Base-by-base conservation (phyloP, 2,888 invertebrate species). In the Lymantria monacha region DNA sequence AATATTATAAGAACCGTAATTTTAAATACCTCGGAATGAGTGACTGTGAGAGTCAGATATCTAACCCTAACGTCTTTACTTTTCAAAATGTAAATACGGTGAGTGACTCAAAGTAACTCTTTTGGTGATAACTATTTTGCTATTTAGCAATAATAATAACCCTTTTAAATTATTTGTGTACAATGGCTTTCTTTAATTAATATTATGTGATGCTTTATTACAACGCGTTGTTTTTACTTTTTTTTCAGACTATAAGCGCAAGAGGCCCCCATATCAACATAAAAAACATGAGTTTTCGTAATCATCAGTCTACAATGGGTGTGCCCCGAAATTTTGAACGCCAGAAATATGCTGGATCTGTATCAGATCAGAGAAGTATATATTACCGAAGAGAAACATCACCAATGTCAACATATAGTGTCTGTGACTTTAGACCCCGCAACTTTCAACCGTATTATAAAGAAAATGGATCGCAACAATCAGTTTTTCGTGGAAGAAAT, bases 51-150 rank as follows among this genome's bases (percentile, higher is more conserved):
- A 76, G 73, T 44, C 81, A 84, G 51, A 33, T 33, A 10, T 33
- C 33, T 55, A 76, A 12, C 65, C 75, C 52, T 53, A 74, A 70
- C 63, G 64, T 71, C 51, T 73, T 67, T 58, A 70, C 66, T 12
- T 80, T 72, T 57, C 76, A 69, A 57, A 80, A 78, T 72, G 72
- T 66, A 48, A 74, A 66, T 55, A 76, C 72, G 48, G 86, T 86
- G 56, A 71, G 79, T 76, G 14, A 31, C n/a, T n/a, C 38, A 38
- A 1, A n/a, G 12, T n/a, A 12, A n/a, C 38, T 7, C 0, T 12
- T 12, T 38, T 3, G 38, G 11, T 38, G 12, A 38, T 22, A 38
- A 38, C n/a, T 36, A n/a, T 36, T 9, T 36, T n/a, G 36, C 9
- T n/a, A n/a, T n/a, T n/a, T n/a, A n/a, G n/a, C n/a, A n/a, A n/a